Base-by-base conservation (phyloP, 2,797 vertebrate genomes). In the Trematomus bernacchii region DNA sequence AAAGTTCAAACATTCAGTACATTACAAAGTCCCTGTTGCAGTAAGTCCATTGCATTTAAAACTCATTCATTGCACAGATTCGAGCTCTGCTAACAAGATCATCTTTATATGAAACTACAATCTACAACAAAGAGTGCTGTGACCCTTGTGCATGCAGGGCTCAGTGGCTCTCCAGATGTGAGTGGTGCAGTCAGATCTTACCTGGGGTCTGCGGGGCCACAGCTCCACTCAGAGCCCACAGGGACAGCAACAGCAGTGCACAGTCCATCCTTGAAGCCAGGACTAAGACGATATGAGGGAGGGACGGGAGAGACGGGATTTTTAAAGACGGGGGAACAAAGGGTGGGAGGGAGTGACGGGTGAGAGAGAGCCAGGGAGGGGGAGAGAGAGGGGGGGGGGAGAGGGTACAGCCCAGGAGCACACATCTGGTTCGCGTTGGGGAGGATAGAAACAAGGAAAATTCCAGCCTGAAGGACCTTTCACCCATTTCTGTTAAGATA, bases 401-500 rank as follows among this genome's bases (percentile, higher is more conserved):
- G 73, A 64, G 85, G 79, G 82, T 77, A 85, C 83, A 91, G 85
- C 79, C 87, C 80, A 48, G 83, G 88, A 91, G 86, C 73, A 89
- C 87, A 95, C 94, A 95, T 95, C 93, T 95, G 94, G 90, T 95
- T 95, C 10, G 73, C 15, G 85, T 94, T 93, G 90, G 69, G 76
- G 73, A 84, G 85, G 82, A 91, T 80, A 94, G 87, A 76, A 85
- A 72, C 82, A 76, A 71, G 84, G 81, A 89, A 92, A 93, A 95
- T 92, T 94, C 90, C 93, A 75, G 71, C 73, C 70, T 78, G 73
- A 79, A 61, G 78, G 89, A 95, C 94, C 94, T 96, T 95, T 96
- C 91, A 95, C 94, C 94, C 87, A 95, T 94, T 95, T 96, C 85
- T 90, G 87, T 83, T 87, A 78, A 91, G 88, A 82, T 71, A 80